These are phyloP conservation scores for Bilobella aurantiaca DNA, from an alignment of 1,140 invertebrate species.

Conservation along the genomic window DNA sequence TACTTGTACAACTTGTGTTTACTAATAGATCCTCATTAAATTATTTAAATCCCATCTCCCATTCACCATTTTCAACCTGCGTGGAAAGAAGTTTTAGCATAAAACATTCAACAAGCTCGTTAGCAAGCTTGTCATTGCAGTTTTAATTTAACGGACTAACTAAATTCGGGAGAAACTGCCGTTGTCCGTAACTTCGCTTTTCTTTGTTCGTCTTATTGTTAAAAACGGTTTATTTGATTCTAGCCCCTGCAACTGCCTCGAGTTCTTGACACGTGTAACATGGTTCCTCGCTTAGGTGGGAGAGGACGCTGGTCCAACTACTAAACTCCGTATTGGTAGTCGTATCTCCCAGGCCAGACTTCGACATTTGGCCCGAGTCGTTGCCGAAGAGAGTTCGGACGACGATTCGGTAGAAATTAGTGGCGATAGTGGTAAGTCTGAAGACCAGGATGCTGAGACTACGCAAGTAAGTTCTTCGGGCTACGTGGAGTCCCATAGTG, in stretches of 20 bases:
- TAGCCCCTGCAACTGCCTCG: neutral
- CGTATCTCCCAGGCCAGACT: constrained; percentile 17
- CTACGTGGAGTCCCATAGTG: constrained; percentile 34
- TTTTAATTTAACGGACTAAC: too few relatives aligned
- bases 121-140: too few relatives aligned
- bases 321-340: neutral
- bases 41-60: too few relatives aligned
- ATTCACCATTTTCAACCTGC: too few relatives aligned
- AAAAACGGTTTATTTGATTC: too few relatives aligned
- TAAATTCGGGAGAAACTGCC: too few relatives aligned
- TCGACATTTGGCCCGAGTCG: constrained; percentile 19
- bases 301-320: neutral
- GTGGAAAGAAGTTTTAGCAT: too few relatives aligned
- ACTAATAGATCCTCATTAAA: neutral
- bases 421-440: constrained; percentile 34
- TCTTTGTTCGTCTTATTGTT: too few relatives aligned
- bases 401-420: constrained; percentile 26
- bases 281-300: neutral
- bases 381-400: constrained; percentile 24
- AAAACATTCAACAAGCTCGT: too few relatives aligned
- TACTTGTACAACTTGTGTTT: neutral
- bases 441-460: constrained; percentile 33
- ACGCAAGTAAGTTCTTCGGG: constrained; percentile 22
- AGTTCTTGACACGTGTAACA: constrained; percentile 4
- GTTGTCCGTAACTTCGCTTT: too few relatives aligned